Evolutionary conservation across 2,797 vertebrate species (phyloP).

Genomic region (Rhinoraja longicauda): DNA sequence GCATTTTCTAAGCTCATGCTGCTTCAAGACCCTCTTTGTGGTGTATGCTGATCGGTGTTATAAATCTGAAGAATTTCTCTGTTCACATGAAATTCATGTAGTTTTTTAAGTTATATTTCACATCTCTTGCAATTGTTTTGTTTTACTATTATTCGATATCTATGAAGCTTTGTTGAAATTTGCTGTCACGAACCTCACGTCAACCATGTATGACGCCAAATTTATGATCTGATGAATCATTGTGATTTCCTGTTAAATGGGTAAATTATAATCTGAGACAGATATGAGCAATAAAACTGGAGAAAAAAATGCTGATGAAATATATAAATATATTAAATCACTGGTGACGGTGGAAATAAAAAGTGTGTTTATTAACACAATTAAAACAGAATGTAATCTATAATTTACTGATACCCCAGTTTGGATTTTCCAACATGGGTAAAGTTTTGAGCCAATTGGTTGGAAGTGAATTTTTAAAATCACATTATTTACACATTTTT

Average conservation of each 20-base stretch:
- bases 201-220: neutral
- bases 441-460: neutral
- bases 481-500: neutral
- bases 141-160: neutral
- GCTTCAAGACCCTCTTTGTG: neutral
- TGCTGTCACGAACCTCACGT: neutral
- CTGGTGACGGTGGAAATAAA: neutral
- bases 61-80: neutral
- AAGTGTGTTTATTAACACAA: neutral
- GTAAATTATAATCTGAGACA: neutral
- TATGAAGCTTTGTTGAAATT: neutral
- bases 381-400: neutral
- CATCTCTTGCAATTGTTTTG: neutral
- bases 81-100: neutral
- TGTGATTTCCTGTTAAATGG: constrained; percentile 10
- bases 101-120: neutral
- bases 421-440: neutral
- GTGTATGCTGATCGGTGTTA: neutral
- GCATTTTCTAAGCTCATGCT: neutral
- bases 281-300: neutral
- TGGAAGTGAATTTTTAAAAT: neutral
- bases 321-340: neutral
- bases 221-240: neutral
- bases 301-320: neutral
- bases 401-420: neutral